A percentile compares a stretch with the other conserved stretches of the same genome.
These are phyloP conservation scores for Ooceraea biroi DNA, from an alignment of 1,140 invertebrate species.

Conservation along the genomic window DNA sequence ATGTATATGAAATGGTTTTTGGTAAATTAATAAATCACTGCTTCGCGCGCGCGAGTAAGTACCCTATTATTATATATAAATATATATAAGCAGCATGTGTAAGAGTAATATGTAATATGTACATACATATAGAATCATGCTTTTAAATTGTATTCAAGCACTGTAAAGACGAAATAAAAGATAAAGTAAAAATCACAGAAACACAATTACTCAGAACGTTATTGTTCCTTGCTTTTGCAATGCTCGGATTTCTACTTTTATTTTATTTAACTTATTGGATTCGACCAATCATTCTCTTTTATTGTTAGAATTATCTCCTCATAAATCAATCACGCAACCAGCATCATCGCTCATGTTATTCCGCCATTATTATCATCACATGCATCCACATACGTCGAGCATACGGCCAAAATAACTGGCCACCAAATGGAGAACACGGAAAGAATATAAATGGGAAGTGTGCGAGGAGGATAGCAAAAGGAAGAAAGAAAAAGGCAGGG, in stretches of 20 bases:
- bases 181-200: neutral
- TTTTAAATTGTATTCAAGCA: neutral
- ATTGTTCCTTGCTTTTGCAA: neutral
- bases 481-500: neutral
- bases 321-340: slow-evolving; percentile 47
- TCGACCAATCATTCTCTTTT: slow-evolving; percentile 25
- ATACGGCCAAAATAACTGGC: slow-evolving; percentile 45
- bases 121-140: neutral
- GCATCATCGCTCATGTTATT: slow-evolving; percentile 28
- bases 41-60: too few relatives aligned
- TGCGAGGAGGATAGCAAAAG: neutral
- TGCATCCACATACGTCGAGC: slow-evolving; percentile 26
- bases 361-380: slow-evolving; percentile 43
- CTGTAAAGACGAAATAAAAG: neutral
- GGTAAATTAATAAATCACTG: too few relatives aligned
- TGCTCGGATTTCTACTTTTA: slow-evolving; percentile 1
- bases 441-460: slow-evolving; percentile 53
- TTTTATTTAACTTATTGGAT: neutral
- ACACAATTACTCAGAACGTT: slow-evolving; percentile 25
- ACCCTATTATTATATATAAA: too few relatives aligned
- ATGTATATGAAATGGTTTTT: too few relatives aligned
- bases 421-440: slow-evolving; percentile 50
- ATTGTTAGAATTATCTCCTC: slow-evolving; percentile 52
- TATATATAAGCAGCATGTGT: too few relatives aligned
- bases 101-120: too few relatives aligned